A percentile compares a stretch with the other conserved stretches of the same genome.
Evolutionary conservation across 2,888 invertebrate species (phyloP).

Genomic region (Heliconius ethilla): DNA sequence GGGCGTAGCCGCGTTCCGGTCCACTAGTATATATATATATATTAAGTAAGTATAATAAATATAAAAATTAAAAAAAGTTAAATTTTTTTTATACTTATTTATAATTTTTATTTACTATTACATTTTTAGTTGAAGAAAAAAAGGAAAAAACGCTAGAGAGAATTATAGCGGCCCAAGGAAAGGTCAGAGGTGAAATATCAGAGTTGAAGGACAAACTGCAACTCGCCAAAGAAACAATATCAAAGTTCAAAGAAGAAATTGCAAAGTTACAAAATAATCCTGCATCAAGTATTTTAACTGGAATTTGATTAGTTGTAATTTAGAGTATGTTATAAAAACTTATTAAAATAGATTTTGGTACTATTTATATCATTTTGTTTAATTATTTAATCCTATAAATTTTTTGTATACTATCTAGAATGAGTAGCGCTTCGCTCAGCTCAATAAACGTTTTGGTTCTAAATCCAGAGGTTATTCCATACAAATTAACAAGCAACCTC

Average conservation of each 20-base stretch:
- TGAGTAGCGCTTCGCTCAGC: too few relatives aligned
- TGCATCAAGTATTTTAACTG: conserved; percentile 47
- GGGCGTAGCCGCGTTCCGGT: too few relatives aligned
- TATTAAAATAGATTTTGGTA: neutral
- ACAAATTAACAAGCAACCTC: too few relatives aligned
- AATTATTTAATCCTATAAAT: neutral
- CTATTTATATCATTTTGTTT: neutral
- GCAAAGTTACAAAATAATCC: conserved; percentile 67
- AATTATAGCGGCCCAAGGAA: conserved; percentile 89
- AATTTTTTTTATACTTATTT: neutral
- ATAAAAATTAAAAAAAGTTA: too few relatives aligned
- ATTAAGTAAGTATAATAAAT: too few relatives aligned
- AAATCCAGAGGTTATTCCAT: too few relatives aligned
- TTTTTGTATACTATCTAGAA: too few relatives aligned
- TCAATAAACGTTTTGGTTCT: too few relatives aligned
- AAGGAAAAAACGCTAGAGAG: conserved; percentile 90
- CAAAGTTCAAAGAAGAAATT: conserved; percentile 90
- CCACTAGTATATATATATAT: too few relatives aligned
- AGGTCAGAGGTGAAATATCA: conserved; percentile 90
- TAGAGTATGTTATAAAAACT: neutral
- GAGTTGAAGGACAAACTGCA: conserved; percentile 93
- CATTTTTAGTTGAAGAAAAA: conserved; percentile 91
- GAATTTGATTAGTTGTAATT: conserved; percentile 26
- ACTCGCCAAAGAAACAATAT: conserved; percentile 91
- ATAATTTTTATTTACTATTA: neutral